Conservation (phyloP, 2,888 invertebrate species). For the Alentia gelatinosa region DNA sequence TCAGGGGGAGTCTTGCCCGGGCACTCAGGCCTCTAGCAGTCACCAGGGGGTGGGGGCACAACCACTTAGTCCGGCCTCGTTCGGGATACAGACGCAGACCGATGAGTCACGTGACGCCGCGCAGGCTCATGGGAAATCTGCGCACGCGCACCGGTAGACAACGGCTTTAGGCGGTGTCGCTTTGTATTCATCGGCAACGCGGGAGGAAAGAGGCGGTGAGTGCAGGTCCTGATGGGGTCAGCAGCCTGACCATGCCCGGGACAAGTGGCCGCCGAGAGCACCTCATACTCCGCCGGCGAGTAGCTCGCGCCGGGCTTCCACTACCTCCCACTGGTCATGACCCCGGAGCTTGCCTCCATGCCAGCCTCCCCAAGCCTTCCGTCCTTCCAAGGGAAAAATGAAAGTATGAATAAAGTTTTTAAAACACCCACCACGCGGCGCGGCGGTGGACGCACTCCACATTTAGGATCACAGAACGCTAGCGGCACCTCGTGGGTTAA, state of each 20-base stretch:
- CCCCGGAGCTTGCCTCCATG: no score
- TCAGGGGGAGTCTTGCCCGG: no score
- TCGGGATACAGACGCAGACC: neutral
- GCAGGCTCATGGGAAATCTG: conserved; percentile 33
- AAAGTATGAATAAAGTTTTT: no score
- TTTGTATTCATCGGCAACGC: neutral
- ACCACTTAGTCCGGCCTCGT: neutral
- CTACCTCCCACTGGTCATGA: no score
- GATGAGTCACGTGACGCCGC: conserved; percentile 43
- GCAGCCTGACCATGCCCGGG: neutral
- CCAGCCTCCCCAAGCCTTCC: no score
- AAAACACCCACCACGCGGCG: neutral
- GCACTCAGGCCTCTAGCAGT: neutral
- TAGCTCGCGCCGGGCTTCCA: neutral
- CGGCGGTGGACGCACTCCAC: neutral
- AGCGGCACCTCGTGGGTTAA: neutral
- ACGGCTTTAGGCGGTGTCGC: conserved; percentile 27
- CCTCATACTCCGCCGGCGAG: neutral
- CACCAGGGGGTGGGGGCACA: neutral
- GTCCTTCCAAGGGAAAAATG: no score
- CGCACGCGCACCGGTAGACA: conserved; percentile 28
- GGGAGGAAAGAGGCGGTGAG: neutral
- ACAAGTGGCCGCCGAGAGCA: neutral
- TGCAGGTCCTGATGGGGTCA: neutral
- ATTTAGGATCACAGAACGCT: neutral